Evolutionary conservation across 2,888 invertebrate genomes (phyloP).

Genomic region (Gortyna flavago): DNA sequence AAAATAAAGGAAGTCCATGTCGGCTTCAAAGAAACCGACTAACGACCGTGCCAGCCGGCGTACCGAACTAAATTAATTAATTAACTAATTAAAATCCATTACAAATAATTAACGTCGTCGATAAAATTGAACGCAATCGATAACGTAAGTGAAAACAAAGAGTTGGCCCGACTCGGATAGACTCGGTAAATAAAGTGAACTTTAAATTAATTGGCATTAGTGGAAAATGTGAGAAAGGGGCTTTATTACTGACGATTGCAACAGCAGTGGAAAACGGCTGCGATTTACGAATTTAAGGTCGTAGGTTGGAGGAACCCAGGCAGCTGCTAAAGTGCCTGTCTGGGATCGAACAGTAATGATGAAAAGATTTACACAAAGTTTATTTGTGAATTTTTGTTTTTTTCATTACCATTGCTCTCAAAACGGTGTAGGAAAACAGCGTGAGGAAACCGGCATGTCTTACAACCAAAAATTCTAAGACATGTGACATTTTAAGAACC

Average conservation of each 20-base stretch:
- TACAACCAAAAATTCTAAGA: background rate
- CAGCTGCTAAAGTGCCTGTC: no score
- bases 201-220: conserved; percentile 63
- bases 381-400: no score
- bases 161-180: conserved; percentile 65
- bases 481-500: background rate
- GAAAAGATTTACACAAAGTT: no score
- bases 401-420: background rate
- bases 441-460: background rate
- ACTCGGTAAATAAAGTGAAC: conserved; percentile 62
- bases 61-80: conserved; percentile 84
- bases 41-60: conserved; percentile 71
- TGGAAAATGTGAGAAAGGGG: conserved; percentile 52
- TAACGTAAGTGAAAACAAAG: conserved; percentile 73
- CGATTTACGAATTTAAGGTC: background rate
- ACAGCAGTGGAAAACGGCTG: background rate
- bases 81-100: conserved; percentile 87
- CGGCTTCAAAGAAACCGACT: conserved; percentile 82
- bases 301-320: background rate
- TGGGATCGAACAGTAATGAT: no score
- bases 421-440: background rate
- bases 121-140: conserved; percentile 77
- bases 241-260: conserved; percentile 17
- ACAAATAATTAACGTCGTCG: conserved; percentile 77
- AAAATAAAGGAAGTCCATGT: conserved; percentile 73